A percentile compares a stretch with the other conserved stretches of the same genome.
These are phyloP conservation scores for Natator depressus DNA, from an alignment of 2,113 vertebrate genomes.

Conservation along the genomic window DNA sequence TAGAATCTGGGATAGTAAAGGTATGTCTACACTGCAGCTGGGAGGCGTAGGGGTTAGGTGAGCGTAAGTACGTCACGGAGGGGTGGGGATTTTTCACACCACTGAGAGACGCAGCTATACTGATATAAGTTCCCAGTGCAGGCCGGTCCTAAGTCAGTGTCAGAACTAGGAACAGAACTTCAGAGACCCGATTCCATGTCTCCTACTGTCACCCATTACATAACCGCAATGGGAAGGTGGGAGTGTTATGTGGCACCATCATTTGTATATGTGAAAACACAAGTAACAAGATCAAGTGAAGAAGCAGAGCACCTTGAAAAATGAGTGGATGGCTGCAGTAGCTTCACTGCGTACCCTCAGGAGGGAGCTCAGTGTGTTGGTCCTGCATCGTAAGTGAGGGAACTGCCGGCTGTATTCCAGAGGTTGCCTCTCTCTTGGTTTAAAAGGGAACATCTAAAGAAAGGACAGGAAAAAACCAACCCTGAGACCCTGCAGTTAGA, in stretches of 20 bases:
- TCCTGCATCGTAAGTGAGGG: constrained; percentile 93
- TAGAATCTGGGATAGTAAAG: too few relatives aligned
- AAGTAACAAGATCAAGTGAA: accelerated
- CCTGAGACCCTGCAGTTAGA: neutral
- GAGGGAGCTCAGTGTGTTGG: constrained; percentile 84
- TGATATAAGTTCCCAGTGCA: neutral
- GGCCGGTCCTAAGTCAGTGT: neutral
- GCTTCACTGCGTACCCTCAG: constrained; percentile 93
- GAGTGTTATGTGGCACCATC: neutral
- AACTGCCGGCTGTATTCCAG: constrained; percentile 90
- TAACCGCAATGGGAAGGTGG: neutral
- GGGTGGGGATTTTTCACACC: neutral
- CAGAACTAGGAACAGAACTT: neutral
- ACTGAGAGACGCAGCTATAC: neutral
- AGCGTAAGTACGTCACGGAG: neutral
- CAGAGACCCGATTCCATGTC: neutral
- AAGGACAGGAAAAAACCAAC: neutral
- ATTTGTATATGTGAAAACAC: neutral
- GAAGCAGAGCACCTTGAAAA: constrained; percentile 86
- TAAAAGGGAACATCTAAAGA: constrained; percentile 90
- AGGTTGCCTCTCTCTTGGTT: constrained; percentile 86
- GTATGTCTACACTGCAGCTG: too few relatives aligned
- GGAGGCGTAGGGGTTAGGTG: neutral
- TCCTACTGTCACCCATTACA: neutral
- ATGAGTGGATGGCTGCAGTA: constrained; percentile 86